These are phyloP conservation scores for Temnothorax ravouxi DNA, from an alignment of 2,888 invertebrate genomes.

Conservation along the genomic window DNA sequence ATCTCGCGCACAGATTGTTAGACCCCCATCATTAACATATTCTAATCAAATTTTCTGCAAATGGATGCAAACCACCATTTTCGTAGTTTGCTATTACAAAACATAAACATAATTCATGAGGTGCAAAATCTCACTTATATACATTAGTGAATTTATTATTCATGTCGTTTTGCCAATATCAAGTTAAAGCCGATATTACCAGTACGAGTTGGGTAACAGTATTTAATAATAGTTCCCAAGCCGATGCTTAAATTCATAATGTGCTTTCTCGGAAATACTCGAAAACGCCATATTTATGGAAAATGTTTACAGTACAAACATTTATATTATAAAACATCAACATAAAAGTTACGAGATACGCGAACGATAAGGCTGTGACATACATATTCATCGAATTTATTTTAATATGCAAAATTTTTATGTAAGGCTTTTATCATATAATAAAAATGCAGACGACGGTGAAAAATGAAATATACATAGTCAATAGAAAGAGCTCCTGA, in stretches of 20 bases:
- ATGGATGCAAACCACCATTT: background rate
- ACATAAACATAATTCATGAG: conserved; percentile 15
- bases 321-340: conserved; percentile 22
- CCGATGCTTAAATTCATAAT: conserved; percentile 45
- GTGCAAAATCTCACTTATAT: conserved; percentile 48
- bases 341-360: conserved; percentile 34
- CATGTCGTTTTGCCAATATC: conserved; percentile 49
- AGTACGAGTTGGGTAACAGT: conserved; percentile 42
- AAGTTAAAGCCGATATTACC: conserved; percentile 45
- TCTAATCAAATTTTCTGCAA: conserved; percentile 7
- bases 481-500: conserved; percentile 3
- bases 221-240: conserved; percentile 55
- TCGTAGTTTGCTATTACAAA: background rate
- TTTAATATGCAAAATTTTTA: conserved; percentile 30
- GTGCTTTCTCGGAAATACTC: conserved; percentile 8
- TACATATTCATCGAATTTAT: conserved; percentile 38
- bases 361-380: background rate
- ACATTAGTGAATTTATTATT: conserved; percentile 46
- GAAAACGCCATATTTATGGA: conserved; percentile 8
- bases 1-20: background rate
- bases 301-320: conserved; percentile 21
- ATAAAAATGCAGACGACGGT: conserved; percentile 19
- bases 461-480: conserved; percentile 10
- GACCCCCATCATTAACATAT: background rate
- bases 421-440: background rate